phyloP scores from a whole-genome alignment of 2,113 vertebrate genomes.

The Ciconia stormi region DNA sequence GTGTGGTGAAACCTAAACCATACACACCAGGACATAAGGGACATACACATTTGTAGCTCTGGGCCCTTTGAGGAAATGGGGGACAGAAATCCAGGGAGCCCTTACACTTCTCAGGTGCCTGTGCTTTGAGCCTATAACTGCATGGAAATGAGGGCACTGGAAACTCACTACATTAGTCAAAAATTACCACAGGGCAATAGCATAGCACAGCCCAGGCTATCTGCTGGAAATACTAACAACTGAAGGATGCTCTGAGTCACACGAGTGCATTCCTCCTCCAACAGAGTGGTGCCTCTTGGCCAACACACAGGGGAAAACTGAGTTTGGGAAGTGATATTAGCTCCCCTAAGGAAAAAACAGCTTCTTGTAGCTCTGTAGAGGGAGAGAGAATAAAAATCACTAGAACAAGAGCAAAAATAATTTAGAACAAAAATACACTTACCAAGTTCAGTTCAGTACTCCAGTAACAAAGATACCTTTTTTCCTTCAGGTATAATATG shows the following conservation, averaged over 20 bases:
- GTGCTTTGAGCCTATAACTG: neutral
- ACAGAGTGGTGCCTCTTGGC: neutral
- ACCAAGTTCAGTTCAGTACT: neutral
- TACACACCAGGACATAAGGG: neutral
- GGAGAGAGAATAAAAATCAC: neutral
- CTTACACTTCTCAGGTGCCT: neutral
- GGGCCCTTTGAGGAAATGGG: neutral
- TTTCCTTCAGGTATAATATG: conserved; percentile 75
- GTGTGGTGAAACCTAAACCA: neutral
- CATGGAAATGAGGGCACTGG: neutral
- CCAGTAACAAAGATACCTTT: neutral
- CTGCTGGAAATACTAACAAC: neutral
- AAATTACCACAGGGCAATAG: neutral
- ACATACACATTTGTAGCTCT: neutral
- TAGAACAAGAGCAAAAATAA: neutral
- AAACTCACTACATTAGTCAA: neutral
- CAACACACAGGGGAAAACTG: neutral
- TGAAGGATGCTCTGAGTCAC: neutral
- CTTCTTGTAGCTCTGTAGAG: neutral
- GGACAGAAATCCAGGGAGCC: neutral
- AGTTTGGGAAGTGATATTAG: neutral
- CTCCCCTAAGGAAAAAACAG: neutral
- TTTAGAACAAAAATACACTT: neutral
- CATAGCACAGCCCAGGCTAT: neutral
- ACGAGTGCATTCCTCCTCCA: neutral